Percentiles rank a stretch among this genome's conserved stretches.
Conservation (phyloP, 2,797 vertebrate genomes). For the Galagoides demidoff region DNA sequence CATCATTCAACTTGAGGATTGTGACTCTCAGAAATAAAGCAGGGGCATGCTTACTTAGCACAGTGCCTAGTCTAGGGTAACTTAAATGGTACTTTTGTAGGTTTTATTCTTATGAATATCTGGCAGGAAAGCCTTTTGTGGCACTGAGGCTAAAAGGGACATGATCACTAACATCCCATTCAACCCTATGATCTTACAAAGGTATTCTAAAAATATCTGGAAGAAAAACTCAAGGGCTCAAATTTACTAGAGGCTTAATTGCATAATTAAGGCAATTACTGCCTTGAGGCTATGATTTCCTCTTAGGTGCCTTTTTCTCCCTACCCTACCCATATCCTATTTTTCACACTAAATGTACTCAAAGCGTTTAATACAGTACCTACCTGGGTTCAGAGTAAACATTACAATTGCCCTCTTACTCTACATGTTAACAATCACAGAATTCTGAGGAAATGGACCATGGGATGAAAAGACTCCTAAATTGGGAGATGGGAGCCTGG, state of each 20-base stretch:
- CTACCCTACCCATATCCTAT: not conserved
- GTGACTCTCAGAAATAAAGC: not conserved
- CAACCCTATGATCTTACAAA: not conserved
- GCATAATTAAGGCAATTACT: not conserved
- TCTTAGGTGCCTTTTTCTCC: not conserved
- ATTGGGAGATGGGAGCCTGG: not conserved
- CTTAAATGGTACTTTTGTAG: not conserved
- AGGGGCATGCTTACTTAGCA: not conserved
- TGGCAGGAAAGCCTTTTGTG: not conserved
- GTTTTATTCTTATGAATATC: not conserved
- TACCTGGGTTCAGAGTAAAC: not conserved
- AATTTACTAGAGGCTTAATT: slow-evolving; percentile 9
- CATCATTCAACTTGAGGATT: not conserved
- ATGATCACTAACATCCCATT: not conserved
- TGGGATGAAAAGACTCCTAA: not conserved
- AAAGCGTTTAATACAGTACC: too few relatives aligned
- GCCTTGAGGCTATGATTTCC: not conserved
- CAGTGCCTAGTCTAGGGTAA: not conserved
- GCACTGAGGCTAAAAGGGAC: not conserved
- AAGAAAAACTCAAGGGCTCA: slow-evolving; percentile 24
- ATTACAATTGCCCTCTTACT: not conserved
- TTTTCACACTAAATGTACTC: not conserved
- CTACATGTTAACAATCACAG: slow-evolving; percentile 30
- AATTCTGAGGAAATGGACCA: not conserved
- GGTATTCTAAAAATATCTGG: slow-evolving; percentile 16